A percentile compares a stretch with the other conserved stretches of the same genome.
These are phyloP conservation scores for Hipparchia sbordonii DNA, from an alignment of 2,888 invertebrate species.

Conservation along the genomic window DNA sequence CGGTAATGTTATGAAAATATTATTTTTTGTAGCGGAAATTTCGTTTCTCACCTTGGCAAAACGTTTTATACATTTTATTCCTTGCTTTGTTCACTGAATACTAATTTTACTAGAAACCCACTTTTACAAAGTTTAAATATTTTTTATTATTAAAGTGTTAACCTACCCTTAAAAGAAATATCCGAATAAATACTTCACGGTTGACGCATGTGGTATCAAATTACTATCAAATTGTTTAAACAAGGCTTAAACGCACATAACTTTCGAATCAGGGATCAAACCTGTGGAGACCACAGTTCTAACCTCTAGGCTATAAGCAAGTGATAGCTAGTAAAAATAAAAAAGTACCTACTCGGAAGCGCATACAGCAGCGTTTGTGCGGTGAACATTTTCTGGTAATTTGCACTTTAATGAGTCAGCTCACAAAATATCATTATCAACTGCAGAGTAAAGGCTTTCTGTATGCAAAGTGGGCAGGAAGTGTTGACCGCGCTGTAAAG, in stretches of 20 bases:
- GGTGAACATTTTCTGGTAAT: slow-evolving; percentile 20
- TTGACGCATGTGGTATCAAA: too few relatives aligned
- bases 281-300: too few relatives aligned
- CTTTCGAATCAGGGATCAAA: too few relatives aligned
- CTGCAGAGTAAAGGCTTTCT: slow-evolving; percentile 16
- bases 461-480: slow-evolving; percentile 28
- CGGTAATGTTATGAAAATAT: slow-evolving; percentile 19
- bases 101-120: background rate
- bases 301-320: too few relatives aligned
- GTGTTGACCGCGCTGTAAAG: slow-evolving; percentile 5
- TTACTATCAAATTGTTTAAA: too few relatives aligned
- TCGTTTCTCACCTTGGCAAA: slow-evolving; percentile 13
- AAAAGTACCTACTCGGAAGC: slow-evolving; percentile 1
- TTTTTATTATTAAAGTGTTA: too few relatives aligned
- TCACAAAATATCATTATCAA: slow-evolving; percentile 15
- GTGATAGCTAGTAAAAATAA: background rate
- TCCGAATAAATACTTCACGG: too few relatives aligned
- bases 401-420: slow-evolving; percentile 23
- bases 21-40: slow-evolving; percentile 21
- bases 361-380: slow-evolving; percentile 17
- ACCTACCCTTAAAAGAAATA: too few relatives aligned
- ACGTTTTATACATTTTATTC: slow-evolving; percentile 1
- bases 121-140: background rate
- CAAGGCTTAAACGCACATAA: too few relatives aligned
- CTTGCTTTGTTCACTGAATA: background rate